Percentiles rank a stretch among this genome's conserved stretches.
Conservation (phyloP, 2,113 vertebrate genomes). For the Okapia johnstoni region DNA sequence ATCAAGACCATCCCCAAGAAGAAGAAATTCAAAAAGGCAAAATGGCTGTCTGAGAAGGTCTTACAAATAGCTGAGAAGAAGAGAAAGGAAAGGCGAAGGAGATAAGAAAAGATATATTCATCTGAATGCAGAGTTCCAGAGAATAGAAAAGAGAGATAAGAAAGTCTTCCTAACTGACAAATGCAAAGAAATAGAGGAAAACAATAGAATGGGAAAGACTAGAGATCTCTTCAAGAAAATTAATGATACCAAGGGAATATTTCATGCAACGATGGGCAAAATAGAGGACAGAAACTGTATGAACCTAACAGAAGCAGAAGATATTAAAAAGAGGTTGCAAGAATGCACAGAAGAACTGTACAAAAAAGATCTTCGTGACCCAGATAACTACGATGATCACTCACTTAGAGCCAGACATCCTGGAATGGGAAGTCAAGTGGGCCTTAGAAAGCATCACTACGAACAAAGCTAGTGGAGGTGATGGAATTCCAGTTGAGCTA, state of each 20-base stretch:
- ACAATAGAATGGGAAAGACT: background rate
- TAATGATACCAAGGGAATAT: background rate
- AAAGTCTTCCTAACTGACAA: background rate
- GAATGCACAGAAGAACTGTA: background rate
- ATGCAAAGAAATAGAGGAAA: background rate
- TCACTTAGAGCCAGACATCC: background rate
- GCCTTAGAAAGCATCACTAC: background rate
- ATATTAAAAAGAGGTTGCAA: background rate
- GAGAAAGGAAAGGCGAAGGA: background rate
- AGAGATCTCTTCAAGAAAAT: background rate
- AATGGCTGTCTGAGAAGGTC: background rate
- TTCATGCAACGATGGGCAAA: background rate
- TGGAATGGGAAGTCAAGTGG: background rate
- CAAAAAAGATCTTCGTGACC: background rate
- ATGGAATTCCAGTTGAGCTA: background rate
- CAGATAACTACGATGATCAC: background rate
- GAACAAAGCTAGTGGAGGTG: background rate
- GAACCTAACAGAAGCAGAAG: background rate
- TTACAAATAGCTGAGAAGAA: background rate
- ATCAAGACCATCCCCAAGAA: background rate
- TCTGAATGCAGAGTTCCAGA: background rate
- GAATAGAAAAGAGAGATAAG: background rate
- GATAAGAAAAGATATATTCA: background rate
- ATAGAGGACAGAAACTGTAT: background rate
- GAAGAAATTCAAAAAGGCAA: background rate